Percentiles rank a stretch among this genome's conserved stretches.
These are phyloP conservation scores for Cryptocheilus praepositus DNA, from an alignment of 2,888 invertebrate genomes.

Conservation along the genomic window DNA sequence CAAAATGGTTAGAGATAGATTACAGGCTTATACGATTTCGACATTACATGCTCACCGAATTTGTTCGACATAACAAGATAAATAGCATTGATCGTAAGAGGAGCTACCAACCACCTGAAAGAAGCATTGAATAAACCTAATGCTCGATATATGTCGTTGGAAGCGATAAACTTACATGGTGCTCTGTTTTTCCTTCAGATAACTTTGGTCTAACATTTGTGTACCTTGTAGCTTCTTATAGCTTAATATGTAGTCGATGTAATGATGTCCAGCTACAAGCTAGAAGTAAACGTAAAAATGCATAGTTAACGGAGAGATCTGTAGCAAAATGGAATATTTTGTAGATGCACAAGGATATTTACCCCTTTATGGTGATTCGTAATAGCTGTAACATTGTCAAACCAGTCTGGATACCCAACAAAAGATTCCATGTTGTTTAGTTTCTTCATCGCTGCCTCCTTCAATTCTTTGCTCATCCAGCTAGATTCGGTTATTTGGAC, in stretches of 20 bases:
- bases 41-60: background rate
- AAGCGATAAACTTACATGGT: too few relatives aligned
- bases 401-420: background rate
- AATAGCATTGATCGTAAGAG: background rate
- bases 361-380: background rate
- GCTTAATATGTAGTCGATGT: background rate
- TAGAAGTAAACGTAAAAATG: background rate
- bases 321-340: too few relatives aligned
- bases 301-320: background rate
- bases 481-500: background rate
- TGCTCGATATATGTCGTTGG: too few relatives aligned
- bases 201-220: too few relatives aligned
- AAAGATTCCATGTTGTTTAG: background rate
- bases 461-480: background rate
- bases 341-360: too few relatives aligned
- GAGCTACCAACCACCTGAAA: background rate
- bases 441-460: background rate
- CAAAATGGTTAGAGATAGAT: background rate
- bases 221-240: too few relatives aligned
- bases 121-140: background rate
- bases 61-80: background rate
- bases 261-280: background rate
- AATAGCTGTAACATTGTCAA: background rate
- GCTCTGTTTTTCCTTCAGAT: too few relatives aligned
- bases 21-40: background rate